Evolutionary conservation across 2,113 vertebrate genomes (phyloP).

Genomic region (Ia io): DNA sequence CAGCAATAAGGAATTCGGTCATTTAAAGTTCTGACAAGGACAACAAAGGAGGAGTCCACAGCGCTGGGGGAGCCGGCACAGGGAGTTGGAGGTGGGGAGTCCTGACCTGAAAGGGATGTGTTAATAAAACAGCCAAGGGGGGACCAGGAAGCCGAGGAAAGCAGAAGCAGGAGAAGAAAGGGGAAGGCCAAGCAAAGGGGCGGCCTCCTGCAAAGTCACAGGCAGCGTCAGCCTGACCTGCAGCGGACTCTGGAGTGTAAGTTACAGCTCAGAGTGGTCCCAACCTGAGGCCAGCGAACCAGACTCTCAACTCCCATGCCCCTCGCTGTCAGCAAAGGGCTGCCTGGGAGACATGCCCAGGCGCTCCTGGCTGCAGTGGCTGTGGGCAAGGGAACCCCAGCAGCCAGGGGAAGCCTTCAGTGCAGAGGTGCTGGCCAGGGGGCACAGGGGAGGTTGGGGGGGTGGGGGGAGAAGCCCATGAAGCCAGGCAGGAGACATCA

Average conservation of each 20-base stretch:
- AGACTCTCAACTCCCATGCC: too few relatives aligned
- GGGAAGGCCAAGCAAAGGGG: not conserved
- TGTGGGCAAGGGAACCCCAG: not conserved
- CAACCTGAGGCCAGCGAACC: not conserved
- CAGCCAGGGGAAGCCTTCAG: too few relatives aligned
- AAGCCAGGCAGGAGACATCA: not conserved
- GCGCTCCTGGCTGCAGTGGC: not conserved
- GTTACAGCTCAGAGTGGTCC: not conserved
- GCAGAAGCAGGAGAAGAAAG: not conserved
- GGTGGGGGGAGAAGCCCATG: not conserved
- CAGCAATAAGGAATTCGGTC: not conserved
- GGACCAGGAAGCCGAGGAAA: not conserved
- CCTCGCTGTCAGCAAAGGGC: not conserved
- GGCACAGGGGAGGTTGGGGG: rapidly evolving
- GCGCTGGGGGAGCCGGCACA: rapidly evolving
- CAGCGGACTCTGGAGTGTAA: not conserved
- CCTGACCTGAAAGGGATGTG: rapidly evolving
- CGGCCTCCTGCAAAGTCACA: rapidly evolving
- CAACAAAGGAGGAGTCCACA: not conserved
- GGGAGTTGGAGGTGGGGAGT: rapidly evolving
- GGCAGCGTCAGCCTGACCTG: not conserved
- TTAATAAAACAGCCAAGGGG: not conserved
- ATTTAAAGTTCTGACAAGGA: not conserved
- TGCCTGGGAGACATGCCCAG: not conserved
- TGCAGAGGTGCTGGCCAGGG: too few relatives aligned